Conservation (phyloP, 1,140 invertebrate genomes). For the Bombus vancouverensis region DNA sequence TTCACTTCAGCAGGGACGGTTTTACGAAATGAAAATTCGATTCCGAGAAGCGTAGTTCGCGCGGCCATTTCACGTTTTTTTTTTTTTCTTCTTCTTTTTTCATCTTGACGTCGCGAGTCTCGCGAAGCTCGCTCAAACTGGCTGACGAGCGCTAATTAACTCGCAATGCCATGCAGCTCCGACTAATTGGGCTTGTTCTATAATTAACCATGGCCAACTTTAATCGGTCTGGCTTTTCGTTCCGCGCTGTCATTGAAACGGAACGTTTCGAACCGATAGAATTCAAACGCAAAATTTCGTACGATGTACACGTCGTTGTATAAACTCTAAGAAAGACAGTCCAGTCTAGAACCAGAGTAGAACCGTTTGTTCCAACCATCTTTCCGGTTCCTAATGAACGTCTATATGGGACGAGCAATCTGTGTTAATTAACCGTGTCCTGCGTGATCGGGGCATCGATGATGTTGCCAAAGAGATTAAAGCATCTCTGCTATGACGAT, state of each 20-base stretch:
- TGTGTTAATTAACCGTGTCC: slow-evolving; percentile 23
- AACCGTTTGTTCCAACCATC: neutral
- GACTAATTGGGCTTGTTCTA: slow-evolving; percentile 52
- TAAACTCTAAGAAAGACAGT: neutral
- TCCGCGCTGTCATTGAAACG: neutral
- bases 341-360: neutral
- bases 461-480: neutral
- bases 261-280: neutral
- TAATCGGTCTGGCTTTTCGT: slow-evolving; percentile 32
- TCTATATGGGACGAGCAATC: neutral
- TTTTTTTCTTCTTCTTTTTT: neutral
- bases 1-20: neutral
- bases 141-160: slow-evolving; percentile 45
- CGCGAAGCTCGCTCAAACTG: slow-evolving; percentile 17
- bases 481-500: neutral
- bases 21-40: slow-evolving; percentile 10
- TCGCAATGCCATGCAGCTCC: slow-evolving; percentile 26
- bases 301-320: too few relatives aligned
- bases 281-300: neutral
- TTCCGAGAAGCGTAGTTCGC: neutral
- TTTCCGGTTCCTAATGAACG: slow-evolving; percentile 14
- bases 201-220: slow-evolving; percentile 52
- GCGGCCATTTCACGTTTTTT: neutral
- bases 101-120: neutral
- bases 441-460: neutral